phyloP scores from a whole-genome alignment of 2,797 vertebrate genomes.

The Peromyscus eremicus region DNA sequence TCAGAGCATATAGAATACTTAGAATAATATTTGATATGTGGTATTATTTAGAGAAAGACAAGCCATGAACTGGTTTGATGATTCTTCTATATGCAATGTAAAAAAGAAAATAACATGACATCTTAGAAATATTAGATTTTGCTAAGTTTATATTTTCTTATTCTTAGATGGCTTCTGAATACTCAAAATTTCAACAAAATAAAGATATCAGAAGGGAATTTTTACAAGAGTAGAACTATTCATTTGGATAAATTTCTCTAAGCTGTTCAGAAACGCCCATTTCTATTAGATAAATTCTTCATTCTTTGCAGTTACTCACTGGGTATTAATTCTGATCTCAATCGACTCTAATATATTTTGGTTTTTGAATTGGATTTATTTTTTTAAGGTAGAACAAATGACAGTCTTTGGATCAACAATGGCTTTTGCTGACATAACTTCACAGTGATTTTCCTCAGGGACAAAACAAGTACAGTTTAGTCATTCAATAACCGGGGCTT shows the following conservation, averaged over 20 bases:
- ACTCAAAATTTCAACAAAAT: conserved; percentile 10
- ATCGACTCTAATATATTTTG: background rate
- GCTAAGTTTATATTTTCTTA: conserved; percentile 3
- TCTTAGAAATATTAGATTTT: conserved; percentile 4
- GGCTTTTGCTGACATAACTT: background rate
- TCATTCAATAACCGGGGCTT: background rate
- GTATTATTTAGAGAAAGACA: background rate
- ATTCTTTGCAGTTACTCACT: conserved; percentile 12
- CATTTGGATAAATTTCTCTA: conserved; percentile 11
- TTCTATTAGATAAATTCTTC: conserved; percentile 42
- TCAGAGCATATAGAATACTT: background rate
- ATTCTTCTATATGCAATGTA: conserved; percentile 5
- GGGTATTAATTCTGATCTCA: background rate
- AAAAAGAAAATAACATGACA: background rate
- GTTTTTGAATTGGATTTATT: conserved; percentile 4
- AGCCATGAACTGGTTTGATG: background rate
- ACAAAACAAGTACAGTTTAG: background rate
- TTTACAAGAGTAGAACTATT: background rate
- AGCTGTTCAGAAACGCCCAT: conserved; percentile 1
- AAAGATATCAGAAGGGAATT: background rate
- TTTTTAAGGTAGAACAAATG: background rate
- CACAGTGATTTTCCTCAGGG: conserved; percentile 28
- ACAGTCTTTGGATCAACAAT: background rate
- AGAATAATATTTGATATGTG: background rate
- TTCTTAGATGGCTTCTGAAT: conserved; percentile 23